Percentiles rank a stretch among this genome's conserved stretches.
Evolutionary conservation across 2,113 vertebrate genomes (phyloP).

Genomic region (Pontoporia blainvillei): DNA sequence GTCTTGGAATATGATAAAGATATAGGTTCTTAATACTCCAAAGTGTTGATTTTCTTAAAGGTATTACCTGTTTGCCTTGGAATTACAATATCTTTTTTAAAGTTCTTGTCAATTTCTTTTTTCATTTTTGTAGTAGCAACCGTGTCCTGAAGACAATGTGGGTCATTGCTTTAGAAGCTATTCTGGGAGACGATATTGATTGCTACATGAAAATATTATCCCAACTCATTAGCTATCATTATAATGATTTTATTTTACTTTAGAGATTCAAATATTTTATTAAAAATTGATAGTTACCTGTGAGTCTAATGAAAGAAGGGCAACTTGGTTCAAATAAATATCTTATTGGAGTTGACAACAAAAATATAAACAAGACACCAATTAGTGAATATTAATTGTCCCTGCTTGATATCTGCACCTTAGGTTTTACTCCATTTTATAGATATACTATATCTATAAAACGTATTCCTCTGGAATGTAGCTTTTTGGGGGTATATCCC

Average conservation of each 20-base stretch:
- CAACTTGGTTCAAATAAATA: slow-evolving; percentile 9
- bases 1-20: not conserved
- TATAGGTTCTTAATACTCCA: not conserved
- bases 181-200: not conserved
- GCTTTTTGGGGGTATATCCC: not conserved
- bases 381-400: not conserved
- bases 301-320: not conserved
- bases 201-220: not conserved
- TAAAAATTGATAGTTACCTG: not conserved
- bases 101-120: not conserved
- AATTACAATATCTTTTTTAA: not conserved
- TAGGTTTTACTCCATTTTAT: not conserved
- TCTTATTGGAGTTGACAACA: not conserved
- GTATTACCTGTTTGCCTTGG: not conserved
- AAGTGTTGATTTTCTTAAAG: not conserved
- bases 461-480: not conserved
- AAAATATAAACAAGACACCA: slow-evolving; percentile 14
- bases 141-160: not conserved
- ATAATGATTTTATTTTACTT: slow-evolving; percentile 6
- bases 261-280: not conserved
- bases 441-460: not conserved
- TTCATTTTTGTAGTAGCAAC: not conserved
- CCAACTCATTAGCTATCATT: not conserved
- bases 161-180: slow-evolving; percentile 5
- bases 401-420: not conserved